These are phyloP conservation scores for Scelioninae gen. 1 DNA, from an alignment of 2,888 invertebrate genomes.

Conservation along the genomic window DNA sequence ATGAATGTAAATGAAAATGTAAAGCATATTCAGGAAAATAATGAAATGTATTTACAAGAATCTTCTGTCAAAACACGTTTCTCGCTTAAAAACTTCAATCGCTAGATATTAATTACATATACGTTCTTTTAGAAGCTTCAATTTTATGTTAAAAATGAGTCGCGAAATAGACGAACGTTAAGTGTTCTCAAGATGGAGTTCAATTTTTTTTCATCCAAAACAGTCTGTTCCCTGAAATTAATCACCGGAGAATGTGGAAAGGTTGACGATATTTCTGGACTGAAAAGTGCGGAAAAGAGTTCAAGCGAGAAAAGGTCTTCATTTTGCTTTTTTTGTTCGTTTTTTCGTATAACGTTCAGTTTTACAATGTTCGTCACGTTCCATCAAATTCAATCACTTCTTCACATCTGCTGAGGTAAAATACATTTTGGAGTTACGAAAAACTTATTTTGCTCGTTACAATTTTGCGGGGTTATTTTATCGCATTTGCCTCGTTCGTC, in stretches of 20 bases:
- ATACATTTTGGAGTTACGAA: conserved; percentile 45
- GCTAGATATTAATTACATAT: not conserved
- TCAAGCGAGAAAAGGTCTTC: conserved; percentile 45
- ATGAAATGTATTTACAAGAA: too few species aligned
- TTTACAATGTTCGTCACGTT: conserved; percentile 58
- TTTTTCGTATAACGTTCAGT: conserved; percentile 22
- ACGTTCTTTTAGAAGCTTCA: conserved; percentile 1
- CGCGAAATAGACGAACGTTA: conserved; percentile 29
- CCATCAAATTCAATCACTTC: conserved; percentile 59
- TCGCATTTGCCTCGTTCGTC: conserved; percentile 23
- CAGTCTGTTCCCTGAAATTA: conserved; percentile 51
- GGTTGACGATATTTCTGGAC: conserved; percentile 36
- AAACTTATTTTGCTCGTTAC: conserved; percentile 49
- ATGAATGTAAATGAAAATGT: too few species aligned
- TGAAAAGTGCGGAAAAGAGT: conserved; percentile 41
- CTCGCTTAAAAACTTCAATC: not conserved
- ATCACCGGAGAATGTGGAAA: conserved; percentile 54
- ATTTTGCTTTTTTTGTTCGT: conserved; percentile 14
- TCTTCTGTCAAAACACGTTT: too few species aligned
- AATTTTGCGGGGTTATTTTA: conserved; percentile 44
- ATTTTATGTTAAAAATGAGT: conserved; percentile 18
- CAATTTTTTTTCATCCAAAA: conserved; percentile 29
- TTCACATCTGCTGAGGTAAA: conserved; percentile 50
- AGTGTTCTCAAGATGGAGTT: conserved; percentile 27
- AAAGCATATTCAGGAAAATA: too few species aligned